Conservation (phyloP, 2,113 vertebrate species). For the Abramis brama region DNA sequence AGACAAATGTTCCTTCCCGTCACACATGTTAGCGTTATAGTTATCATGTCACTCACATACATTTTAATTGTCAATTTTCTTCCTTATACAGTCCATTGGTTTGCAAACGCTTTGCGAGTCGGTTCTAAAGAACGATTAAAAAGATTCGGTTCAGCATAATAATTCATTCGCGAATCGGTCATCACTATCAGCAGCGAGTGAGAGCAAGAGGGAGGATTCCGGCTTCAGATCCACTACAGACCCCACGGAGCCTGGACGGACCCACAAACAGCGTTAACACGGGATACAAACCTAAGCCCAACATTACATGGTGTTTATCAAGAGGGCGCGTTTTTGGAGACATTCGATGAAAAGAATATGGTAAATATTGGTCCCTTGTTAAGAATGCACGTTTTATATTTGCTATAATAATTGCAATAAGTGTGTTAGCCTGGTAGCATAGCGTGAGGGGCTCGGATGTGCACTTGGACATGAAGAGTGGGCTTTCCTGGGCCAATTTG, state of each 20-base stretch:
- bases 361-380: slow-evolving; percentile 30
- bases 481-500: slow-evolving; percentile 11
- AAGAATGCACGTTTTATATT: neutral
- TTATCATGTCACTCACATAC: neutral
- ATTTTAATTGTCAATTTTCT: too few relatives aligned
- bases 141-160: neutral
- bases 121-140: neutral
- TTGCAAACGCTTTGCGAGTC: neutral
- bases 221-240: slow-evolving; percentile 41
- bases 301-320: neutral
- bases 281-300: slow-evolving; percentile 5
- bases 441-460: slow-evolving; percentile 22
- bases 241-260: slow-evolving; percentile 53
- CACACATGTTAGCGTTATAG: neutral
- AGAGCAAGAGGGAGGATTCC: slow-evolving; percentile 49
- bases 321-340: neutral
- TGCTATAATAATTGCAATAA: slow-evolving; percentile 27
- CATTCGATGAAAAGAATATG: slow-evolving; percentile 27
- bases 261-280: slow-evolving; percentile 19
- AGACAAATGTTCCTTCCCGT: neutral
- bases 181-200: slow-evolving; percentile 39
- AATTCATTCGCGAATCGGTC: slow-evolving; percentile 8
- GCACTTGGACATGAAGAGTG: slow-evolving; percentile 24
- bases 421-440: slow-evolving; percentile 59
- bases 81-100: too few relatives aligned